Conservation (phyloP, 92 coral and sea anemone genomes). For the Actinernus sp. region DNA sequence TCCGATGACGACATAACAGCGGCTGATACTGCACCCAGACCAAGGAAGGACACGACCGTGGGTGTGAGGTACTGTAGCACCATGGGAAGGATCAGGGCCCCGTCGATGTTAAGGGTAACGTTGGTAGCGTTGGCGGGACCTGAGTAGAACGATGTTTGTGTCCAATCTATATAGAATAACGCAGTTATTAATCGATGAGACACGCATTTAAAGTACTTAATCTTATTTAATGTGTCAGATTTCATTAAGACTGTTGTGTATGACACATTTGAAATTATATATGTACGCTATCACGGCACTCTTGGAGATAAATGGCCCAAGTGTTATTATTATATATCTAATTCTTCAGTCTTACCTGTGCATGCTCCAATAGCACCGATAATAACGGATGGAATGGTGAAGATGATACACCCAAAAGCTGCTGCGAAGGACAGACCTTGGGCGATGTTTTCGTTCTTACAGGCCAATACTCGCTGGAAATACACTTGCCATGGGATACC, state of each 20-base stretch:
- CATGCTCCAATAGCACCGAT: constrained; percentile 95
- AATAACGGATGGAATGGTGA: constrained; percentile 93
- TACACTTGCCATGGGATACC: constrained; percentile 99
- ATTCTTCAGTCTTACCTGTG: constrained; percentile 91
- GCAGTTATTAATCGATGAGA: too few relatives aligned
- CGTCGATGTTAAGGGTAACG: constrained; percentile 43
- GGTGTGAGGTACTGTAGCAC: constrained; percentile 94
- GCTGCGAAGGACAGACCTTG: constrained; percentile 82
- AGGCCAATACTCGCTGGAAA: constrained; percentile 92
- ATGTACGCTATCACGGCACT: too few relatives aligned
- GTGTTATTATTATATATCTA: too few relatives aligned
- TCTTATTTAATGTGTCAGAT: too few relatives aligned
- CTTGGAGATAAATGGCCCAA: too few relatives aligned
- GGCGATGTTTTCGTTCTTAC: constrained; percentile 78
- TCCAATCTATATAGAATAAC: constrained; percentile 71
- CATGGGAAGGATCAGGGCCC: constrained; percentile 77
- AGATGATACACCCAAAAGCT: constrained; percentile 83
- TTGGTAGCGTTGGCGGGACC: constrained; percentile 34
- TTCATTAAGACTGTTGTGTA: too few relatives aligned
- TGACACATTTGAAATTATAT: too few relatives aligned
- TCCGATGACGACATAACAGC: constrained; percentile 98
- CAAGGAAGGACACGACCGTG: constrained; percentile 81
- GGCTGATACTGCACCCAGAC: constrained; percentile 94
- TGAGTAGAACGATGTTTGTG: constrained; percentile 37
- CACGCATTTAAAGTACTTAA: too few relatives aligned